A percentile compares a stretch with the other conserved stretches of the same genome.
phyloP scores from a whole-genome alignment of 2,888 invertebrate genomes.

The Sinodicranocentrus sp. region DNA sequence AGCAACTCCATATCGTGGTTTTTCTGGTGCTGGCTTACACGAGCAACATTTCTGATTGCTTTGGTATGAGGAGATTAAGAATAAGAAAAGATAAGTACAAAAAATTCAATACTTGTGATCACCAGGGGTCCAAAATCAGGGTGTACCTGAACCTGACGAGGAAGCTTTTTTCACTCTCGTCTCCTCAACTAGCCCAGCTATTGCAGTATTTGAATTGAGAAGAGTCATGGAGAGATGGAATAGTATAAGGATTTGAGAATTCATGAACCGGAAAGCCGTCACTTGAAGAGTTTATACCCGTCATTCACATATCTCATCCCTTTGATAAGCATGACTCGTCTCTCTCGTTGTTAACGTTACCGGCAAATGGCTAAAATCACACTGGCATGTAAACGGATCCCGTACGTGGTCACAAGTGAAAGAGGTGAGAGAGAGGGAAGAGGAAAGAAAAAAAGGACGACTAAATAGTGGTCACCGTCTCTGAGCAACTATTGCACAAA shows the following conservation, averaged over 20 bases:
- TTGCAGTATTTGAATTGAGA: constrained; percentile 24
- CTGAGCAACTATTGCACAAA: too few relatives aligned
- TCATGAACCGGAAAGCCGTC: constrained; percentile 76
- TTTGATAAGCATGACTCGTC: constrained; percentile 63
- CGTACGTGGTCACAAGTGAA: not conserved
- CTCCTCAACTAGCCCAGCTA: not conserved
- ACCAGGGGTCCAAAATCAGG: constrained; percentile 74
- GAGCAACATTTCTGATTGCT: not conserved
- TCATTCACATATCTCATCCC: constrained; percentile 74
- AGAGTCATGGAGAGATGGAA: constrained; percentile 42
- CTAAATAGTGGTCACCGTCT: too few relatives aligned
- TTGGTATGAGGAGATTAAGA: constrained; percentile 66
- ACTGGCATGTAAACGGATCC: constrained; percentile 6
- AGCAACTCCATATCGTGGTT: too few relatives aligned
- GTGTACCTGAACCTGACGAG: constrained; percentile 70
- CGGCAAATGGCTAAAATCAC: constrained; percentile 11
- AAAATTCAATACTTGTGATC: constrained; percentile 73
- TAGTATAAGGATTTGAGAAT: constrained; percentile 58
- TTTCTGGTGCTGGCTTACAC: too few relatives aligned
- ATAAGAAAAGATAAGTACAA: constrained; percentile 56
- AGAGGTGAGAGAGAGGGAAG: not conserved
- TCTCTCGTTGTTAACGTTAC: constrained; percentile 36
- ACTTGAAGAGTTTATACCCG: constrained; percentile 74
- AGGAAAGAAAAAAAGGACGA: too few relatives aligned
- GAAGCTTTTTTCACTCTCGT: constrained; percentile 36